Conservation (phyloP, 2,888 invertebrate species). For the Tachina grossa region DNA sequence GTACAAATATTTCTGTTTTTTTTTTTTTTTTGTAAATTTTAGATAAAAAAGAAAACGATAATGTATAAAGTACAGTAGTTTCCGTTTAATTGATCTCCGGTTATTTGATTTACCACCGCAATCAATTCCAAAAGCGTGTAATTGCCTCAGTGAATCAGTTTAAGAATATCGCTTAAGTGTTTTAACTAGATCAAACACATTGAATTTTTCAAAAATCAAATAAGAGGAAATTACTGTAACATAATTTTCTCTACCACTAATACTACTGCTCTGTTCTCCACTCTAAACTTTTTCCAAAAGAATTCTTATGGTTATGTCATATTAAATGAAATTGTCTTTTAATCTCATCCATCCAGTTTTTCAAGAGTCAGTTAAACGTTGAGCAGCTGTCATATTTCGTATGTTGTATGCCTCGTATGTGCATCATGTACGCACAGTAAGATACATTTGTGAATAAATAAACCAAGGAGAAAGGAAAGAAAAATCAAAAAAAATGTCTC, state of each 20-base stretch:
- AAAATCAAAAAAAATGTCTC: constrained; percentile 34
- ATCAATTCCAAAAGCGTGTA: too few relatives aligned
- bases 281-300: constrained; percentile 10
- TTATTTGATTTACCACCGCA: too few relatives aligned
- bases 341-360: constrained; percentile 44
- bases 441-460: neutral
- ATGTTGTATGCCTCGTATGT: neutral
- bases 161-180: too few relatives aligned
- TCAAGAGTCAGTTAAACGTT: constrained; percentile 1
- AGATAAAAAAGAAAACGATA: too few relatives aligned
- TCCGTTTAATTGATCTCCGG: too few relatives aligned
- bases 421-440: neutral
- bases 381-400: constrained; percentile 13
- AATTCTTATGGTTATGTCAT: constrained; percentile 31
- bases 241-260: neutral
- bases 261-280: neutral
- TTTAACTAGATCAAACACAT: too few relatives aligned
- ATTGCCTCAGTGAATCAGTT: too few relatives aligned
- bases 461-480: constrained; percentile 33
- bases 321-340: constrained; percentile 42
- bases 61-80: too few relatives aligned
- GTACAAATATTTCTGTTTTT: too few relatives aligned
- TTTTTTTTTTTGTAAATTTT: too few relatives aligned
- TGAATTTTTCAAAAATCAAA: too few relatives aligned
- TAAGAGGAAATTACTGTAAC: constrained; percentile 14